Conservation (phyloP, 2,888 invertebrate genomes). For the Chouioia cunea region DNA sequence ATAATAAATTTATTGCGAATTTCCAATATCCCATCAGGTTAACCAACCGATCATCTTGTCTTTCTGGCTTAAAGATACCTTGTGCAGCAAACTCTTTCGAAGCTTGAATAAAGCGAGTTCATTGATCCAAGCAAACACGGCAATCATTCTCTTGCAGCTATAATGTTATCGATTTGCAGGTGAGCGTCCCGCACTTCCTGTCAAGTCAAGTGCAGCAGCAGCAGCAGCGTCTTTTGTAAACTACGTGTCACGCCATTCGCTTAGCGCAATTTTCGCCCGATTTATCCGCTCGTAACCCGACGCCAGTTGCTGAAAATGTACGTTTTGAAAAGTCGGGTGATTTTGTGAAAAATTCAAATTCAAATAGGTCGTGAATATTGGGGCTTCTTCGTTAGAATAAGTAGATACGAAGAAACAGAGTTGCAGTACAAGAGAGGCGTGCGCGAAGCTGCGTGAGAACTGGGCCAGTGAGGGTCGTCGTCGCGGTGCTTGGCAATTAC, state of each 20-base stretch:
- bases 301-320: too few species aligned
- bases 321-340: too few species aligned
- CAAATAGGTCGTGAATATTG: too few species aligned
- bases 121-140: slow-evolving; percentile 40
- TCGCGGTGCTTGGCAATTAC: not conserved
- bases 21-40: too few species aligned
- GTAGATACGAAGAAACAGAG: slow-evolving; percentile 43
- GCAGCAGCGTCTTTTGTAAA: slow-evolving; percentile 33
- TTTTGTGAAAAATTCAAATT: too few species aligned
- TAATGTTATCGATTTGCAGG: slow-evolving; percentile 23
- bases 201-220: slow-evolving; percentile 10
- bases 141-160: slow-evolving; percentile 13
- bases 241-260: slow-evolving; percentile 27
- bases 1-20: too few species aligned
- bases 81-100: too few species aligned
- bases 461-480: slow-evolving; percentile 34
- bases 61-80: too few species aligned
- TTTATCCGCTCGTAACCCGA: slow-evolving; percentile 39
- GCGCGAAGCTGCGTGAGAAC: slow-evolving; percentile 51
- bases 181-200: not conserved
- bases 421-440: slow-evolving; percentile 46
- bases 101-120: slow-evolving; percentile 16
- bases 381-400: too few species aligned
- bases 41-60: too few species aligned
- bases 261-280: not conserved